Evolutionary conservation across 1,140 invertebrate genomes (phyloP).

Genomic region (Euura lappo): DNA sequence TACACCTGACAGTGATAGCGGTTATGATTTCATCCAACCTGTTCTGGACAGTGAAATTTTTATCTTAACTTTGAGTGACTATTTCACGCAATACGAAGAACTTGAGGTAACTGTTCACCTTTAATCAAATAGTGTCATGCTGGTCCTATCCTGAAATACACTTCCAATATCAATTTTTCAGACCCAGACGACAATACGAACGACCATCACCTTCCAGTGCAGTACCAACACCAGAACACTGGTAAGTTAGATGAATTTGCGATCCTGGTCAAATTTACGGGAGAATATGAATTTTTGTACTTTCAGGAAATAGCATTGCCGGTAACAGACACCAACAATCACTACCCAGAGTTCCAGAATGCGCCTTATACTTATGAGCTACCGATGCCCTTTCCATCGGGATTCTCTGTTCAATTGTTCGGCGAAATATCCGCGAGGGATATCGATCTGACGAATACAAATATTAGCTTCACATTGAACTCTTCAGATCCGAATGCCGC

Average conservation of each 20-base stretch:
- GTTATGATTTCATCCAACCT: background rate
- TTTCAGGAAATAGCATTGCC: constrained; percentile 23
- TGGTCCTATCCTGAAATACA: too few species aligned
- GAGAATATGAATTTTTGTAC: background rate
- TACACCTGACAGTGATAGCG: background rate
- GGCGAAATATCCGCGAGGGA: constrained; percentile 28
- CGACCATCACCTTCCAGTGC: background rate
- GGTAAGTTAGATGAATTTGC: background rate
- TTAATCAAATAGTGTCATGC: too few species aligned
- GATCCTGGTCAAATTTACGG: background rate
- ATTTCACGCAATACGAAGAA: background rate
- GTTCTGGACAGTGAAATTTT: background rate
- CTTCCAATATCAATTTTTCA: background rate
- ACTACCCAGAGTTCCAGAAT: constrained; percentile 30
- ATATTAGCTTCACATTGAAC: constrained; percentile 26
- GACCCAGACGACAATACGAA: background rate
- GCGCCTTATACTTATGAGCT: constrained; percentile 28
- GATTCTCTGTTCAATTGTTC: constrained; percentile 22
- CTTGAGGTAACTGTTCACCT: background rate
- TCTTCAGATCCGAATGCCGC: constrained; percentile 13
- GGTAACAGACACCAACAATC: constrained; percentile 33
- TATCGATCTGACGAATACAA: constrained; percentile 28
- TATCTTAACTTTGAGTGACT: background rate
- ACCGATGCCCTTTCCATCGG: constrained; percentile 34
- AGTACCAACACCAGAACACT: background rate